phyloP scores from a whole-genome alignment of 2,888 invertebrate genomes.

The Drosophila engyochracea region DNA sequence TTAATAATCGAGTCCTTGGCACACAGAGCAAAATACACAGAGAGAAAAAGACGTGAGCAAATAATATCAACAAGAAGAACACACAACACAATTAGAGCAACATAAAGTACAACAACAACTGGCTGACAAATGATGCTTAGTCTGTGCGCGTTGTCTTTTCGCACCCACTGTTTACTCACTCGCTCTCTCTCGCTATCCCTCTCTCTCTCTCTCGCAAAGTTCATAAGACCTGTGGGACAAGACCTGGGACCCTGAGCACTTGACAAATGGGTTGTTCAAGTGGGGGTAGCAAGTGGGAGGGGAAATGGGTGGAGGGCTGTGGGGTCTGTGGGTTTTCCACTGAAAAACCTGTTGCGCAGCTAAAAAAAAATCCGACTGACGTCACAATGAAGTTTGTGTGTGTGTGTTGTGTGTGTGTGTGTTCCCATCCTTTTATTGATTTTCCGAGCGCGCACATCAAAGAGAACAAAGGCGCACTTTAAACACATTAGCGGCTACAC shows the following conservation, averaged over 20 bases:
- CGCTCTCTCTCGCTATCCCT: not conserved
- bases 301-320: not conserved
- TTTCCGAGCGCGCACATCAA: conserved; percentile 15
- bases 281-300: not conserved
- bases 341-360: conserved; percentile 66
- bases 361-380: conserved; percentile 49
- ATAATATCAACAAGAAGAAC: conserved; percentile 23
- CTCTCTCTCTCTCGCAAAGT: conserved; percentile 27
- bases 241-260: conserved; percentile 9
- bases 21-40: conserved; percentile 15
- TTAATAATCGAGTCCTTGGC: conserved; percentile 71
- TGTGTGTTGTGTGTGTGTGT: conserved; percentile 15
- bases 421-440: conserved; percentile 41
- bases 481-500: conserved; percentile 4
- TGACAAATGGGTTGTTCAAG: conserved; percentile 3
- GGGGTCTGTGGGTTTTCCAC: conserved; percentile 3
- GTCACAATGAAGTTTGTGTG: conserved; percentile 53
- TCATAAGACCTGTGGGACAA: conserved; percentile 57
- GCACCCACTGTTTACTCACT: not conserved
- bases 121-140: conserved; percentile 47
- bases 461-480: not conserved
- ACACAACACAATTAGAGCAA: conserved; percentile 33
- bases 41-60: not conserved
- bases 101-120: conserved; percentile 11
- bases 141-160: not conserved